These are phyloP conservation scores for Diaphora mendica DNA, from an alignment of 2,888 invertebrate genomes.

Conservation along the genomic window DNA sequence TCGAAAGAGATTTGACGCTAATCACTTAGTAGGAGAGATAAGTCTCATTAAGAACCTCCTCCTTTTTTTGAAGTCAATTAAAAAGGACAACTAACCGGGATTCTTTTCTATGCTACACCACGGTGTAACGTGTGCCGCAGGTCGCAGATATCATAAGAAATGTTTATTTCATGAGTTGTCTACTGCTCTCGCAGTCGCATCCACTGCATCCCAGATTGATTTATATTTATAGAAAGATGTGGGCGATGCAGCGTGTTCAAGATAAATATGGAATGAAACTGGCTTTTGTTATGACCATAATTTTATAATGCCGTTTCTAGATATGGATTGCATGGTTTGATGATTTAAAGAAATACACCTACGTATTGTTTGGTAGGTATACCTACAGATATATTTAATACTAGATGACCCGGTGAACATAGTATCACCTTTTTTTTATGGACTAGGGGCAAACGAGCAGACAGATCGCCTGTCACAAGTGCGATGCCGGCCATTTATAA, in stretches of 20 bases:
- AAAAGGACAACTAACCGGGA: too few relatives aligned
- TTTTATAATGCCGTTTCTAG: neutral
- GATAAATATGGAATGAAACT: neutral
- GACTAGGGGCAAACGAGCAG: too few relatives aligned
- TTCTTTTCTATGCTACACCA: neutral
- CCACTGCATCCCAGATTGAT: neutral
- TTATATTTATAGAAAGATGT: neutral
- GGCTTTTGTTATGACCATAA: neutral
- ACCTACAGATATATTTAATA: neutral
- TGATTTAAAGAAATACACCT: neutral
- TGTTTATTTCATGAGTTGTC: conserved; percentile 7
- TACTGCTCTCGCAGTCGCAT: neutral
- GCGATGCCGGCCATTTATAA: too few relatives aligned
- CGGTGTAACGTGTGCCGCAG: neutral
- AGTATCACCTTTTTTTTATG: neutral
- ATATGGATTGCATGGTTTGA: neutral
- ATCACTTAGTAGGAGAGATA: too few relatives aligned
- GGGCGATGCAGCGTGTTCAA: neutral
- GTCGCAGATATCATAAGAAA: neutral
- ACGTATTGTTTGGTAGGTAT: neutral
- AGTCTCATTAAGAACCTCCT: too few relatives aligned
- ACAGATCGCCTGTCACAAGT: too few relatives aligned
- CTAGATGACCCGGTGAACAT: too few relatives aligned
- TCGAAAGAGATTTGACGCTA: too few relatives aligned
- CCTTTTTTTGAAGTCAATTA: too few relatives aligned